Base-by-base conservation (phyloP, 2,113 vertebrate species). In the Asarcornis scutulata region DNA sequence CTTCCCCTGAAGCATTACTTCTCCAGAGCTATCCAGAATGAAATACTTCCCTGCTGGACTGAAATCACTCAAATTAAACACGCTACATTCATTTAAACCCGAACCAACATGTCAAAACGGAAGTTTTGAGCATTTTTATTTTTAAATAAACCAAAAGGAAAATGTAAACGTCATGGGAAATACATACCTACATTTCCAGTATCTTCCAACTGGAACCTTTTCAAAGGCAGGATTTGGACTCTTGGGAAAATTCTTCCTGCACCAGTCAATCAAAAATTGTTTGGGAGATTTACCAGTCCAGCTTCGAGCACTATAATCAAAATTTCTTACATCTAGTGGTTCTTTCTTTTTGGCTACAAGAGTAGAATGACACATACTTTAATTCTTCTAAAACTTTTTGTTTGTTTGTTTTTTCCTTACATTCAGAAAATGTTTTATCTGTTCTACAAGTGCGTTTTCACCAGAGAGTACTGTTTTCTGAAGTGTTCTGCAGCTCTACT, bases 271-370 rank as follows among this genome's bases (percentile, higher is more conserved):
- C 79, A 99, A 98, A 95, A 99, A 99, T 95, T 99, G 99, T 95
- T 99, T 99, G 9, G 99, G 99, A 53, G 99, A 99, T 97, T 99
- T 99, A 88, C 99, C 99, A 12, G 99, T 99, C 99, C 99, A 99
- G 97, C 99, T 99, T 89, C 99, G 98, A 92, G 99, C 97, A 4
- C 99, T 99, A 96, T 99, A 99, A 97, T 99, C 99, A 96, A 99
- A 99, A 96, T 99, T 98, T 44, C 99, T 98, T 82, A 99, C 50
- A 96, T 99, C 99, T 81, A 98, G 98, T 3, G 98, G 98, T 50
- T 99, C 99, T 48, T 98, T 99, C 97, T 99, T 99, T 95, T 98
- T 99, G 88, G 95, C 98, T 96, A 91, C 31, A 96, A 94, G n/a
- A 67, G 38, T 11, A 96, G 26, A 95, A 78, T 32, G 13, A 85